These are phyloP conservation scores for Sanderia malayensis DNA, from an alignment of 30 jellyfish, hydroid and myxozoan species.

Conservation along the genomic window DNA sequence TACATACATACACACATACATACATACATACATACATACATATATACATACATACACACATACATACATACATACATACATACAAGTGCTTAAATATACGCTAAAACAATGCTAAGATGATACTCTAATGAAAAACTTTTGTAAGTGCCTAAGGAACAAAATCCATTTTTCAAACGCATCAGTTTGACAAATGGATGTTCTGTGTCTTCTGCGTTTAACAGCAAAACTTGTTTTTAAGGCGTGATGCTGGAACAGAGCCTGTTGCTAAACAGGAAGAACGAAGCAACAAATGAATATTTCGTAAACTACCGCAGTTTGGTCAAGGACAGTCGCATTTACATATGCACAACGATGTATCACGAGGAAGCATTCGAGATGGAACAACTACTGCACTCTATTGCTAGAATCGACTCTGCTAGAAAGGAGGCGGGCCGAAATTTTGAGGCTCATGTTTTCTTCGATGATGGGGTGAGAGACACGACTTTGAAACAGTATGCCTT, in stretches of 20 bases:
- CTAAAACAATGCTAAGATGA: no score
- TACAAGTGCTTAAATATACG: no score
- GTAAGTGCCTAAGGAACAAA: no score
- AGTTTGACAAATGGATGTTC: no score
- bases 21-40: no score
- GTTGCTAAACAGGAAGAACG: constrained; percentile 79
- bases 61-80: no score
- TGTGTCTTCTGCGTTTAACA: no score
- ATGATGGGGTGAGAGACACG: constrained; percentile 89
- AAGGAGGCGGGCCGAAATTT: constrained; percentile 71
- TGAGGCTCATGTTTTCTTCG: constrained; percentile 88
- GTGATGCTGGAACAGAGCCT: constrained; percentile 84
- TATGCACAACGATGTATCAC: constrained; percentile 96
- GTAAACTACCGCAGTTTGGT: constrained; percentile 79
- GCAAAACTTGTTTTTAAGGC: no score
- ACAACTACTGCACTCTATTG: constrained; percentile 75
- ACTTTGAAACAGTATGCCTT: constrained; percentile 76
- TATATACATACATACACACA: no score
- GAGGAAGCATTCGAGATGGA: constrained; percentile 93
- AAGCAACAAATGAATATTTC: constrained; percentile 80
- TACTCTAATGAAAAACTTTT: no score
- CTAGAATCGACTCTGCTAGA: constrained; percentile 91
- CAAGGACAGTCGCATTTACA: constrained; percentile 74
- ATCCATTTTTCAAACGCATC: no score
- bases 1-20: no score